Evolutionary conservation across 2,888 invertebrate genomes (phyloP), one percentile per base, ranked within the genome.

Genomic region (Orthosia incerta): DNA sequence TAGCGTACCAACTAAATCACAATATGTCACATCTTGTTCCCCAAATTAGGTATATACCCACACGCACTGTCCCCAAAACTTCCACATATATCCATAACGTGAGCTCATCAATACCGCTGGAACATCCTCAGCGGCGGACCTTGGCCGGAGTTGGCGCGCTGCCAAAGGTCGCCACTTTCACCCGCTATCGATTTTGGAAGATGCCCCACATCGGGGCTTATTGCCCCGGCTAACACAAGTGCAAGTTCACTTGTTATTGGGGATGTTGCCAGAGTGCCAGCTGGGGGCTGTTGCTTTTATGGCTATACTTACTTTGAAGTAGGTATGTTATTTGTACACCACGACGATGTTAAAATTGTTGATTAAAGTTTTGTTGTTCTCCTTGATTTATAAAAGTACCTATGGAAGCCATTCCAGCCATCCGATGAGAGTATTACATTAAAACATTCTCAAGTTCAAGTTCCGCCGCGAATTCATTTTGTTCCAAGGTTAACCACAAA

Each of bases 121-220:
- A 53, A 66, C 71, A 74, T 74, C 80, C 76, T 74, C 86, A 61
- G 56, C 13, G 57, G 59, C 69, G 79, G 82, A 79, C 88, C 86
- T 88, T 89, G 89, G 86, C 78, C 75, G 72, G 68, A 55, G 74
- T 76, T 86, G 87, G 84, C 88, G 72, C 76, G 80, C 82, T 73
- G 88, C 83, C 87, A 87, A 85, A 87, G 87, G 87, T 86, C 85
- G 85, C 76, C 82, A 90, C 89, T 89, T 88, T 90, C 90, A 82
- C 86, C 82, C 82, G 74, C 68, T 86, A 89, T 89, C 89, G 89
- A 89, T 89, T 85, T 75, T 77, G 71, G 86, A 79, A 61, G 72
- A 81, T 83, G 84, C 63, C 86, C 87, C 81, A 79, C 77, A 84
- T 87, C 59, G 64, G 20, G 55, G 77, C 80, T 76, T 81, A 71